phyloP scores from a whole-genome alignment of 2,113 vertebrate species.

The Enhydra lutris region DNA sequence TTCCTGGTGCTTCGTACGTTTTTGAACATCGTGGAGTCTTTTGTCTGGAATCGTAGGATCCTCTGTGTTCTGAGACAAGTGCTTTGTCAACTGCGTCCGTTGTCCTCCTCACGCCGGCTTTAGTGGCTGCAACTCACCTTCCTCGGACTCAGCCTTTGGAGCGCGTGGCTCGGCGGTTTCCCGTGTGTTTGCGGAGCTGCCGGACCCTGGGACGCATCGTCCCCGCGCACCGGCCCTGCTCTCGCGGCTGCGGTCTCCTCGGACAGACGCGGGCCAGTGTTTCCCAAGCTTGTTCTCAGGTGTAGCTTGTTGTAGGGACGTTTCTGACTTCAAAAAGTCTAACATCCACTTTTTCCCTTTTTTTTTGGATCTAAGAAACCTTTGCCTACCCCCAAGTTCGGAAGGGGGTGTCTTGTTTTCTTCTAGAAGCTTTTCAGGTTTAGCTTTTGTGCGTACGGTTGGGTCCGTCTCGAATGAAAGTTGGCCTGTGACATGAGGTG shows the following conservation, averaged over 20 bases:
- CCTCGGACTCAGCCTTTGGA: background rate
- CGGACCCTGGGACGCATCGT: background rate
- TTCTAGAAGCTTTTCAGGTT: background rate
- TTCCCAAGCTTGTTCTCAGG: background rate
- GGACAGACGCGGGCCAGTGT: background rate
- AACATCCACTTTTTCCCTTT: background rate
- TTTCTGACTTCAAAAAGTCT: constrained; percentile 21
- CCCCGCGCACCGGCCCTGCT: background rate
- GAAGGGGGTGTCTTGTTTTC: background rate
- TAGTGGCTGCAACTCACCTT: background rate
- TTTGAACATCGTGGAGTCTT: background rate
- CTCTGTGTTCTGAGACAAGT: background rate
- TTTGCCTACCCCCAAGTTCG: background rate
- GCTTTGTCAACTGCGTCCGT: background rate
- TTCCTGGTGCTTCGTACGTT: background rate
- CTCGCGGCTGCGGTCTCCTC: background rate
- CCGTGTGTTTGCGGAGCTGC: background rate
- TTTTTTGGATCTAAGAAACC: background rate
- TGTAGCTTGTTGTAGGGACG: background rate
- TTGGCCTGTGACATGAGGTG: background rate
- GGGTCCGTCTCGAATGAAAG: background rate
- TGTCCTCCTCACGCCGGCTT: background rate
- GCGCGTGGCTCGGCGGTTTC: background rate
- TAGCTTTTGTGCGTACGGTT: background rate
- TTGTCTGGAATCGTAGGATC: background rate